Conservation (phyloP, 2,888 invertebrate species). For the Eupithecia pulchellata region DNA sequence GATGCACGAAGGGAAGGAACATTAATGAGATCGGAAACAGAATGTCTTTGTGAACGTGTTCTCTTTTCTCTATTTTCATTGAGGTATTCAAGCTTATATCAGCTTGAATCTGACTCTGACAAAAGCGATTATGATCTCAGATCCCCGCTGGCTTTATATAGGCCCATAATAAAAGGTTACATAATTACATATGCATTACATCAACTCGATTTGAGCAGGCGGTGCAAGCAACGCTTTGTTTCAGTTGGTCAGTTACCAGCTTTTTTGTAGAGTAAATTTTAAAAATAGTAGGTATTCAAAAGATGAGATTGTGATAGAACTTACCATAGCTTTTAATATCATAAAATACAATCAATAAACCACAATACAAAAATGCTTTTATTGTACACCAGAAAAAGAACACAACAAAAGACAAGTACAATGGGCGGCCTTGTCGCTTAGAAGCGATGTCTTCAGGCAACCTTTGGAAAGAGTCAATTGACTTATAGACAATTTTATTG, state of each 20-base stretch:
- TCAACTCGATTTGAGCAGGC: neutral
- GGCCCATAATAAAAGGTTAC: neutral
- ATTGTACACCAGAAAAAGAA: no score
- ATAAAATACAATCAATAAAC: neutral
- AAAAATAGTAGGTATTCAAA: neutral
- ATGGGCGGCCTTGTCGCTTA: no score
- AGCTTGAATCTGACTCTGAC: neutral
- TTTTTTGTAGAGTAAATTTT: neutral
- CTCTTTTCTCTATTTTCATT: slow-evolving; percentile 4
- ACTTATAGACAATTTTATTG: no score
- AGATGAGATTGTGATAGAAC: neutral
- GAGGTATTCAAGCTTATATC: neutral
- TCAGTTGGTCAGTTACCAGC: neutral
- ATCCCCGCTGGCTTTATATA: neutral
- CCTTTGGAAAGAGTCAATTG: no score
- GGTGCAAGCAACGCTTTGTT: neutral
- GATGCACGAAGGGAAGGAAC: slow-evolving; percentile 49
- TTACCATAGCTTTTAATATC: neutral
- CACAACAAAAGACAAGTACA: no score
- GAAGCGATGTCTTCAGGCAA: no score
- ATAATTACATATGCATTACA: neutral
- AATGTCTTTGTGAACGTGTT: slow-evolving; percentile 11
- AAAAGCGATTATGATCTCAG: neutral
- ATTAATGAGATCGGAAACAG: slow-evolving; percentile 43
- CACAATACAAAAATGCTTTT: no score